Evolutionary conservation across 1,140 invertebrate genomes (phyloP).

Genomic region (Drosophila lowei): DNA sequence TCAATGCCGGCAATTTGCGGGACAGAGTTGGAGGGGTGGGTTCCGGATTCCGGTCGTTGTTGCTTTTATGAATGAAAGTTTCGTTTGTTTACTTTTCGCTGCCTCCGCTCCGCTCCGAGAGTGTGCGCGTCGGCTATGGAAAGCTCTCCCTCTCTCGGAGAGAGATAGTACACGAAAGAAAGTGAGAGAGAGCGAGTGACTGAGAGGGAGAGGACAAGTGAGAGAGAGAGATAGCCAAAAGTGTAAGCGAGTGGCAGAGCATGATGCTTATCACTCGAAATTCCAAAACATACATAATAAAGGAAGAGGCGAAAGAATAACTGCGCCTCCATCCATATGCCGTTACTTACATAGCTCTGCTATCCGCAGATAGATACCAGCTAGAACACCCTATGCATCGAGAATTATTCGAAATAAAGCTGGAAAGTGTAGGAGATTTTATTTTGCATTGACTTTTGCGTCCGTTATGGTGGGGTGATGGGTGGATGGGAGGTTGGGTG

Average conservation of each 20-base stretch:
- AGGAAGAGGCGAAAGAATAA: conserved; percentile 27
- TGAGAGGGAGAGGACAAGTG: background rate
- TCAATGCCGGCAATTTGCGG: conserved; percentile 6
- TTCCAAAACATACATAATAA: conserved; percentile 35
- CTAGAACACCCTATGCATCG: background rate
- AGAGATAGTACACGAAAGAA: background rate
- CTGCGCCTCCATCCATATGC: conserved; percentile 10
- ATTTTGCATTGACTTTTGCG: no score
- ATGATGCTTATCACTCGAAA: conserved; percentile 32
- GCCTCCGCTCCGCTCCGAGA: conserved; percentile 4
- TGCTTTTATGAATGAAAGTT: conserved; percentile 77
- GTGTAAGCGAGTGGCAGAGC: conserved; percentile 11
- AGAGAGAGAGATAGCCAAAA: background rate
- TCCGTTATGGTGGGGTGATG: no score
- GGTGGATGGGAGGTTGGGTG: no score
- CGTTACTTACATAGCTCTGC: background rate
- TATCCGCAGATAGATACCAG: conserved; percentile 10
- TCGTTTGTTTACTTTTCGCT: conserved; percentile 72
- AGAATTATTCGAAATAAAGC: conserved; percentile 1
- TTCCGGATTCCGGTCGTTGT: conserved; percentile 53
- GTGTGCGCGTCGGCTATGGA: conserved; percentile 28
- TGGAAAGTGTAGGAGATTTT: no score
- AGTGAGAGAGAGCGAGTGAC: background rate
- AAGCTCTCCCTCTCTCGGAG: conserved; percentile 1
- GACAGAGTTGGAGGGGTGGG: conserved; percentile 15